Conservation (phyloP, 1,140 invertebrate genomes). For the Formica selysi region DNA sequence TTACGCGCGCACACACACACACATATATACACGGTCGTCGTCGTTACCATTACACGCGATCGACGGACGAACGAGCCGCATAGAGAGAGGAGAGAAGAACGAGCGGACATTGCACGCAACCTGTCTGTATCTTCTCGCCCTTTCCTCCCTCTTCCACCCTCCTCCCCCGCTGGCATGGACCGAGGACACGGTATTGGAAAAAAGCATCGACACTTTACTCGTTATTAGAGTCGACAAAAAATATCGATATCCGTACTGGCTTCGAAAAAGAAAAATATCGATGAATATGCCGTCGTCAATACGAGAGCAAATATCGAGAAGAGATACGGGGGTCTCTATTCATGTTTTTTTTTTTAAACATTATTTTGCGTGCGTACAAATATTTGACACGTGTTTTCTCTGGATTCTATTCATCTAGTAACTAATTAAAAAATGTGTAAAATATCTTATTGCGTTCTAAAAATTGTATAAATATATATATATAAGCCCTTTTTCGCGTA, state of each 20-base stretch:
- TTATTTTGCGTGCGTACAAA: not conserved
- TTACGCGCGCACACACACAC: not conserved
- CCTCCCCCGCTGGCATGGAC: not conserved
- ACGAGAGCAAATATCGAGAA: conserved; percentile 17
- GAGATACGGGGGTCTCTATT: not conserved
- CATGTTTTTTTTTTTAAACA: not conserved
- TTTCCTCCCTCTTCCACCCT: conserved; percentile 43
- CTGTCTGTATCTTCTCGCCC: conserved; percentile 63
- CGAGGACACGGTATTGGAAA: conserved; percentile 47
- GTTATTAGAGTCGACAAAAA: conserved; percentile 58
- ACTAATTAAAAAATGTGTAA: not conserved
- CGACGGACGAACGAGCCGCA: conserved; percentile 40
- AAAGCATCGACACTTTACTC: conserved; percentile 60
- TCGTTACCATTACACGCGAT: conserved; percentile 53
- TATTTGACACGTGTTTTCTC: not conserved
- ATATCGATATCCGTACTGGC: conserved; percentile 48
- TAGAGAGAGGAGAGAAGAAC: conserved; percentile 49
- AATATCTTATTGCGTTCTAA: not conserved
- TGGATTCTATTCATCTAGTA: not conserved
- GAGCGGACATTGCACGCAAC: conserved; percentile 39
- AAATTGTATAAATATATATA: no score
- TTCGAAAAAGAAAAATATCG: conserved; percentile 43
- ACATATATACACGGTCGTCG: conserved; percentile 7
- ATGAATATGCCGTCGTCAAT: conserved; percentile 7
- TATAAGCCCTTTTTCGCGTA: not conserved